Evolutionary conservation across 1,140 invertebrate genomes (phyloP), one percentile per base, ranked within the genome.

Genomic region (Aphis craccivora): DNA sequence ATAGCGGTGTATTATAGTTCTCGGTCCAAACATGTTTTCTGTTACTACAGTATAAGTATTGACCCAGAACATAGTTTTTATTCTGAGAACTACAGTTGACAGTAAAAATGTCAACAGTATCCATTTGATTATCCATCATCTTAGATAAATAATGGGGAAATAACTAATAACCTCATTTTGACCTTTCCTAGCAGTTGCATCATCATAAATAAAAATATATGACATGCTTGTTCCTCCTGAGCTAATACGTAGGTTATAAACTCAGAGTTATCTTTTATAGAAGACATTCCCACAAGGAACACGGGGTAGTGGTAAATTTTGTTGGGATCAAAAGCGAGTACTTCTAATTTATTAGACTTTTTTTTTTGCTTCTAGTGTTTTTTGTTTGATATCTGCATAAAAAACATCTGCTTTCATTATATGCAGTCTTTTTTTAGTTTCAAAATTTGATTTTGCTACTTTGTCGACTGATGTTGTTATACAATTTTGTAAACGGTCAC

Each of bases 381-480:
- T 83, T 37, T 37, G n/a, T 48, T 87, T 87, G 8, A 87, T 45
- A 87, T 87, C 84, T 2, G 23, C 9, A 87, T 45, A 87, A 87
- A 87, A 87, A 30, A 45, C 43, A 6, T 87, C n/a, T 5, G 84
- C 40, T 48, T 87, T 87, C 30, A 43, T 43, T 45, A 87, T 7
- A 53, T 94, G 94, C 43, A 86, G 84, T 40, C 86, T 93, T 94
- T 94, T 93, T 37, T 83, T 91, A 91, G 94, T 94, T 93, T 94
- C 93, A 55, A 94, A 93, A 30, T 76, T 76, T 76, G n/a, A 9
- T 76, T 76, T 76, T 35, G 67, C 67, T 35, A n/a, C 30, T 76
- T 76, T n/a, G 25, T 76, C 67, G 30, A 76, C 30, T n/a, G 67
- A 76, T 76, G 67, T 76, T 76, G 67, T 76, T 35, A 76, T 51